Percentiles rank a stretch among this genome's conserved stretches.
Evolutionary conservation across 2,888 invertebrate genomes (phyloP).

Genomic region (Halictus quadricinctus): DNA sequence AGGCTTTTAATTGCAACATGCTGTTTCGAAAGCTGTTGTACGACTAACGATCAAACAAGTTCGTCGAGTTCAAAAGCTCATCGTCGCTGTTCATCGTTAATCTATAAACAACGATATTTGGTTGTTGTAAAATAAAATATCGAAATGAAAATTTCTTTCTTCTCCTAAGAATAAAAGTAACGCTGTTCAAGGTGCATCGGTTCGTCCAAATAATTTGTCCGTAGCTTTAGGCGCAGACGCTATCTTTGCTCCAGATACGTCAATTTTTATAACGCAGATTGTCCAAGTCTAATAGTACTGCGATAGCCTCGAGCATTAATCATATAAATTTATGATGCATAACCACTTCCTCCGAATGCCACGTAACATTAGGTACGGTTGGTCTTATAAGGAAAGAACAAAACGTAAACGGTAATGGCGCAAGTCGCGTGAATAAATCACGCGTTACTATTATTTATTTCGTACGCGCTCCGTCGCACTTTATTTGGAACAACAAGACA

Average conservation of each 20-base stretch:
- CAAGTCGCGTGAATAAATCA: constrained; percentile 59
- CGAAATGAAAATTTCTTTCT: no score
- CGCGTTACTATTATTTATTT: constrained; percentile 50
- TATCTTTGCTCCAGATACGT: constrained; percentile 58
- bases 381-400: constrained; percentile 53
- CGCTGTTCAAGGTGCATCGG: no score
- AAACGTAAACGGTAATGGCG: constrained; percentile 59
- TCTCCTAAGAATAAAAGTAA: no score
- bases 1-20: background rate
- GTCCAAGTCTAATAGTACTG: constrained; percentile 46
- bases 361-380: constrained; percentile 59
- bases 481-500: background rate
- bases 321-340: constrained; percentile 56
- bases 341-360: constrained; percentile 59
- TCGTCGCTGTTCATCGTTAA: no score
- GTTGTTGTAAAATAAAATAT: no score
- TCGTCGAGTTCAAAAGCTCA: background rate
- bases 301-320: constrained; percentile 43
- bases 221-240: constrained; percentile 12
- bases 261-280: constrained; percentile 47
- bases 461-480: background rate
- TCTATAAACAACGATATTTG: no score
- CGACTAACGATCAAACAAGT: background rate
- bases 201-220: no score
- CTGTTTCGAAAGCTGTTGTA: background rate